phyloP scores from a whole-genome alignment of 1,140 invertebrate genomes.

The Aradophagus sp. region DNA sequence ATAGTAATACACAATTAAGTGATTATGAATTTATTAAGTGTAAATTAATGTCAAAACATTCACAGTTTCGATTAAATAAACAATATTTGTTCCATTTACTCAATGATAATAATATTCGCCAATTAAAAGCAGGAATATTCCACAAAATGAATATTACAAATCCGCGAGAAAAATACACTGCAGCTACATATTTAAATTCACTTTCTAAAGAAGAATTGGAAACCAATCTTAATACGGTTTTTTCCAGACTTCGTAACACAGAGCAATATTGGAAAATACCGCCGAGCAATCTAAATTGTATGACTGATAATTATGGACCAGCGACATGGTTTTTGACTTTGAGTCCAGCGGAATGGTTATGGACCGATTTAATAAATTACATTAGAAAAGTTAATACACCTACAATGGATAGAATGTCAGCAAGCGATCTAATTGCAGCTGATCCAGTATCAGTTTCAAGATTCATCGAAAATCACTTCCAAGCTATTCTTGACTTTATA shows the following conservation, averaged over 20 bases:
- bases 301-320: slow-evolving; percentile 2
- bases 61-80: neutral
- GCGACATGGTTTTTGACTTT: neutral
- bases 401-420: slow-evolving; percentile 26
- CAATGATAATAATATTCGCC: no score
- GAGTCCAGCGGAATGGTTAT: no score
- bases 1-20: neutral
- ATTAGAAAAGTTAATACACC: slow-evolving; percentile 57
- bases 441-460: slow-evolving; percentile 2
- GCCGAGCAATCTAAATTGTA: neutral
- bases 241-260: no score
- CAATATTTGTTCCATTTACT: slow-evolving; percentile 11
- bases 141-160: slow-evolving; percentile 14
- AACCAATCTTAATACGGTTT: neutral
- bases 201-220: slow-evolving; percentile 3
- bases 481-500: neutral
- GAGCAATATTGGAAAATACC: slow-evolving; percentile 5
- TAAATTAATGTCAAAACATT: slow-evolving; percentile 1
- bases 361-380: slow-evolving; percentile 61
- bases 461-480: no score
- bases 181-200: slow-evolving; percentile 11
- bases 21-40: slow-evolving; percentile 1
- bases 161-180: slow-evolving; percentile 8
- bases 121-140: no score
- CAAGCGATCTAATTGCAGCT: slow-evolving; percentile 41